These are phyloP conservation scores for Todiramphus chloris DNA, from an alignment of 2,113 vertebrate species.

Conservation along the genomic window DNA sequence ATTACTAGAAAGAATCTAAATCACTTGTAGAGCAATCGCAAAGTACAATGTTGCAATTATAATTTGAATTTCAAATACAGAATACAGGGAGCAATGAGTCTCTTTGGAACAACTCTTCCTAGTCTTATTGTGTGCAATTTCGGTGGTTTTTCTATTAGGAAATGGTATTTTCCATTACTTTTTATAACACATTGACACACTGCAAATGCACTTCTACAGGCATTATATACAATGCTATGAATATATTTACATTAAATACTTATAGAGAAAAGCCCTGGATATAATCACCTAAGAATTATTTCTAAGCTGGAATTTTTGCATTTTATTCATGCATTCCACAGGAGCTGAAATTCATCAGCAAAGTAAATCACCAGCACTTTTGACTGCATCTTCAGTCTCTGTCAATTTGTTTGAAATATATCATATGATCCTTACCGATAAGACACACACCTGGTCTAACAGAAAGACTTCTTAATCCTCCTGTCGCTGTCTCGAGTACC, in stretches of 20 bases:
- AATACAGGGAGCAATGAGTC: neutral
- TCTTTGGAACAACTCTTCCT: conserved; percentile 17
- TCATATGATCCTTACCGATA: neutral
- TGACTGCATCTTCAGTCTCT: neutral
- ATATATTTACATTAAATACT: conserved; percentile 54
- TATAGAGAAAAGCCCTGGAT: conserved; percentile 3
- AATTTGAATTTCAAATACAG: conserved; percentile 43
- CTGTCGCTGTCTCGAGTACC: neutral
- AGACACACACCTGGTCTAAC: neutral
- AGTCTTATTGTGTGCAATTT: neutral
- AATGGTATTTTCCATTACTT: conserved; percentile 20
- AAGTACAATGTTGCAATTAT: conserved; percentile 24
- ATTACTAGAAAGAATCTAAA: conserved; percentile 10
- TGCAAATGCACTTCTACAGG: conserved; percentile 13
- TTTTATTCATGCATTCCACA: neutral
- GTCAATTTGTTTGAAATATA: neutral
- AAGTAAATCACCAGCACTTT: neutral
- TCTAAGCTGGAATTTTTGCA: neutral
- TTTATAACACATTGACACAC: conserved; percentile 15
- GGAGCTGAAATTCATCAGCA: neutral
- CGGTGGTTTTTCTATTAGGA: neutral
- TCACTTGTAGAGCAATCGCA: neutral
- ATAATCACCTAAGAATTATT: neutral
- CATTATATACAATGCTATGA: conserved; percentile 1
- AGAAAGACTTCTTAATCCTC: neutral